Evolutionary conservation across 1,140 invertebrate genomes (phyloP).

Genomic region (Aphidius ervi): DNA sequence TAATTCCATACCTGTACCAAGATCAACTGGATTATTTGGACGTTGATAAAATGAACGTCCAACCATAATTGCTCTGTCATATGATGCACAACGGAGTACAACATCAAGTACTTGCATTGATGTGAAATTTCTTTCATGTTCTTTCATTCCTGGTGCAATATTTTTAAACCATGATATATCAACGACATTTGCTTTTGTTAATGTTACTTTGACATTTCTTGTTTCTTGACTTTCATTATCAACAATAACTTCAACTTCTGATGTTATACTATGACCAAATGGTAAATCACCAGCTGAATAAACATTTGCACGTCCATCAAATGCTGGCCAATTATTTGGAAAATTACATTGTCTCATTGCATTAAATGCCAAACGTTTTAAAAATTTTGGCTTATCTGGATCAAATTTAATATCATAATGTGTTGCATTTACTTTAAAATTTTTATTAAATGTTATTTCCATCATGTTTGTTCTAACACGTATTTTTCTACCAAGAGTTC

Average conservation of each 20-base stretch:
- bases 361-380: constrained; percentile 44
- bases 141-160: constrained; percentile 47
- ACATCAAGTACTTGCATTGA: constrained; percentile 77
- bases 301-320: constrained; percentile 69
- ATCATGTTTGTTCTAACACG: constrained; percentile 59
- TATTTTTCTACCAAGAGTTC: constrained; percentile 48
- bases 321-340: constrained; percentile 55
- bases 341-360: constrained; percentile 34
- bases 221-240: constrained; percentile 48
- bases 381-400: constrained; percentile 53
- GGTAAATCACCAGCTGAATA: constrained; percentile 50
- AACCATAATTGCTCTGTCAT: constrained; percentile 29
- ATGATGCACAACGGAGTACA: constrained; percentile 63
- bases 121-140: constrained; percentile 57
- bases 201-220: constrained; percentile 55
- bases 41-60: constrained; percentile 56
- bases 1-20: constrained; percentile 63
- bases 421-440: constrained; percentile 41
- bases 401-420: constrained; percentile 57
- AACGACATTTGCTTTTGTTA: constrained; percentile 57
- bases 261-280: constrained; percentile 29
- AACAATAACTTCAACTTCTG: constrained; percentile 22
- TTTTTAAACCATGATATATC: constrained; percentile 54
- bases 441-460: constrained; percentile 46
- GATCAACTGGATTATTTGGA: constrained; percentile 40